Evolutionary conservation across 2,113 vertebrate genomes (phyloP), one percentile per base, ranked within the genome.

Genomic region (Carettochelys insculpta): DNA sequence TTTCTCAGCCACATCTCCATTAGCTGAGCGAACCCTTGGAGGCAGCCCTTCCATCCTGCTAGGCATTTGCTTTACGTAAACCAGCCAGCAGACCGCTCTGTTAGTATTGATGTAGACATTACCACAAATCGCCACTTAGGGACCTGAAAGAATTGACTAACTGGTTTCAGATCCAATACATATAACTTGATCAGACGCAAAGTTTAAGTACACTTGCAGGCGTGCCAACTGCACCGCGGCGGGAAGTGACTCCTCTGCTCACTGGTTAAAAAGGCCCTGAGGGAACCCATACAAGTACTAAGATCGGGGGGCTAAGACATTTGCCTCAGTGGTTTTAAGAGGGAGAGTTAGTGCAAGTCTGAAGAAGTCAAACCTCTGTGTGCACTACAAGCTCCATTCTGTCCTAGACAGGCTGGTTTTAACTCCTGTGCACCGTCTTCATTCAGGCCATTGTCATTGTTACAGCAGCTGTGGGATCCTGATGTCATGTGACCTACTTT

Each of bases 91-190:
- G 97, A 97, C 97, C 93, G 85, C 97, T 98, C 97, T 89, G 91
- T 92, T 97, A 93, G 96, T 98, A 98, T 98, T 98, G 98, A 98
- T 98, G 98, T 96, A 97, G 98, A 98, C 98, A 98, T 98, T 98
- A 98, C 98, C 98, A 98, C 98, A 98, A 98, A 98, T 98, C 97
- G 97, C 98, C 98, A 98, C 98, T 98, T 98, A 98, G 98, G 98
- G 98, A 98, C 97, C 95, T 97, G 97, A 95, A 98, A 89, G 97
- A 97, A 98, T 98, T 98, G 98, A 98, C 98, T 98, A 97, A 97
- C 98, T 98, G 98, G 98, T 98, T 98, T 98, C 97, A 97, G 97
- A 98, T 98, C 98, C 98, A 98, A 98, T 98, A 97, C 97, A 97
- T 97, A 98, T 98, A 98, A 98, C 97, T 97, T 97, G 98, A 98